phyloP scores from a whole-genome alignment of 2,797 vertebrate species.

The Cygnus olor region DNA sequence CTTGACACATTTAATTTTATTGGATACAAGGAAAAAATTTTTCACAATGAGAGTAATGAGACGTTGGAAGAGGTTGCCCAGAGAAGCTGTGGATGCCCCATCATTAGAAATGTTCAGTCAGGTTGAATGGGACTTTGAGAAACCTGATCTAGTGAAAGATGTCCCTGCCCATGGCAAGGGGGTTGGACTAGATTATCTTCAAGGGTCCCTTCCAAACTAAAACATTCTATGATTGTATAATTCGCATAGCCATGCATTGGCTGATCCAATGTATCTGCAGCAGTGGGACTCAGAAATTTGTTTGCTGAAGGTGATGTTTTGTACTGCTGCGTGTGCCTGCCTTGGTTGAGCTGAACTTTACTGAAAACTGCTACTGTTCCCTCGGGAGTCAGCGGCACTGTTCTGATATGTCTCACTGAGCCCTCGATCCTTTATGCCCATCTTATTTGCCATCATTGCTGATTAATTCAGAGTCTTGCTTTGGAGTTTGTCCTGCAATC shows the following conservation, averaged over 20 bases:
- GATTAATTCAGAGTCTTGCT: neutral
- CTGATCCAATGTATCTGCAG: neutral
- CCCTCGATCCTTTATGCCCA: neutral
- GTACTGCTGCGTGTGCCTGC: neutral
- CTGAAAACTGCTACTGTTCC: neutral
- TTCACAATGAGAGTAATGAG: neutral
- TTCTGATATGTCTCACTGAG: neutral
- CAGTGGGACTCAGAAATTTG: neutral
- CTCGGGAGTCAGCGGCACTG: neutral
- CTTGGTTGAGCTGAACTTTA: neutral
- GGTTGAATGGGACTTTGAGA: neutral
- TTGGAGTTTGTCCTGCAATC: neutral
- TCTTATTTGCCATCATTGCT: neutral
- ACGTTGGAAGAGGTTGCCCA: neutral
- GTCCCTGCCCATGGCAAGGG: neutral
- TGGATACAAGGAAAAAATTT: neutral
- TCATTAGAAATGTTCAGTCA: neutral
- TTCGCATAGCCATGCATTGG: neutral
- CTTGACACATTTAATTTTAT: neutral
- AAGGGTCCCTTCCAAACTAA: too few species aligned
- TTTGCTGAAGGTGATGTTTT: neutral
- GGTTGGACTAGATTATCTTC: too few species aligned
- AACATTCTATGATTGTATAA: too few species aligned
- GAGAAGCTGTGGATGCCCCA: neutral
- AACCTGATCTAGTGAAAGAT: neutral